A percentile compares a stretch with the other conserved stretches of the same genome.
These are phyloP conservation scores for Lasius platythorax DNA, from an alignment of 2,888 invertebrate species.

Conservation along the genomic window DNA sequence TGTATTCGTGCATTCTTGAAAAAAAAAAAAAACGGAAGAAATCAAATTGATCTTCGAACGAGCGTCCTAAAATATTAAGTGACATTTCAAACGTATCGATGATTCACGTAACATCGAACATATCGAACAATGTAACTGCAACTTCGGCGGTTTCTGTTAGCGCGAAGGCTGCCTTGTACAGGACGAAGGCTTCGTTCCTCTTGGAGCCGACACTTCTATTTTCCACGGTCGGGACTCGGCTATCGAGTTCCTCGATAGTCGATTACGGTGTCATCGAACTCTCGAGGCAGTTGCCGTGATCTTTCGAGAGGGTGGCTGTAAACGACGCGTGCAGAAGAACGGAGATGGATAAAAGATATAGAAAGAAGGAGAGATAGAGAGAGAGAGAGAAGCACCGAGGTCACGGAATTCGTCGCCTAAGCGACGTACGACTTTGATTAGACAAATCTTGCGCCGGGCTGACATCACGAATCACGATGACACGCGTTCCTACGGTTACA, in stretches of 20 bases:
- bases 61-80: neutral
- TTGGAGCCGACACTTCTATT: conserved; percentile 38
- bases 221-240: conserved; percentile 49
- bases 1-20: neutral
- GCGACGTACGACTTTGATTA: conserved; percentile 64
- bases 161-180: neutral
- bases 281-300: conserved; percentile 49
- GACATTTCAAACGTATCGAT: conserved; percentile 20
- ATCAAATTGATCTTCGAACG: neutral
- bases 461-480: conserved; percentile 59
- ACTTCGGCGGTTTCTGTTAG: neutral
- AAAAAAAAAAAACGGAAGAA: neutral
- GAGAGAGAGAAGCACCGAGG: neutral
- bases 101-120: conserved; percentile 14
- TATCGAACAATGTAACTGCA: conserved; percentile 3
- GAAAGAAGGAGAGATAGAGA: neutral
- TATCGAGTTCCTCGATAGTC: conserved; percentile 43
- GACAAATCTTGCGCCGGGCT: conserved; percentile 30
- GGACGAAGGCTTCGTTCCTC: conserved; percentile 33
- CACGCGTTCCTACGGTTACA: conserved; percentile 63
- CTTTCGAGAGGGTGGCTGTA: conserved; percentile 57
- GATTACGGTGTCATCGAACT: conserved; percentile 68
- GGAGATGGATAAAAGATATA: neutral
- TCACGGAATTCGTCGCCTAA: conserved; percentile 57
- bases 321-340: conserved; percentile 47